A percentile compares a stretch with the other conserved stretches of the same genome.
Conservation (phyloP, 2,797 vertebrate genomes). For the Anas bernieri region DNA sequence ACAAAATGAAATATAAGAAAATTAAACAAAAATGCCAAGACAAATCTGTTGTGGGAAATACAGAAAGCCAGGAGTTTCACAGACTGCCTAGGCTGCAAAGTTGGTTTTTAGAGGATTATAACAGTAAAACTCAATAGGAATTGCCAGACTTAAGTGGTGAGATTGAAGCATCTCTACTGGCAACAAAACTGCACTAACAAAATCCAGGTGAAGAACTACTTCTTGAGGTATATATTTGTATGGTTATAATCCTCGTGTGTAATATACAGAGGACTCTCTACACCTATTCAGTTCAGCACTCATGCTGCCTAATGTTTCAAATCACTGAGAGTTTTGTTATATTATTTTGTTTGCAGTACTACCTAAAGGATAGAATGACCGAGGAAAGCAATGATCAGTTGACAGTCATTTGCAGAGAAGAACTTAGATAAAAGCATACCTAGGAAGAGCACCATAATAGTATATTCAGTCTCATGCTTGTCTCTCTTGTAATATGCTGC, state of each 20-base stretch:
- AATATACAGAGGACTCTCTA: background rate
- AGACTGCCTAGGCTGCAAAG: background rate
- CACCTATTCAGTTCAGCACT: background rate
- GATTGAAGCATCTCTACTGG: background rate
- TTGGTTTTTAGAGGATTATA: slow-evolving; percentile 26
- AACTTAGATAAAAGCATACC: background rate
- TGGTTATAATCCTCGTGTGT: background rate
- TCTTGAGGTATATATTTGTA: background rate
- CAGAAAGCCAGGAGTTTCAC: slow-evolving; percentile 22
- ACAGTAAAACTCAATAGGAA: background rate
- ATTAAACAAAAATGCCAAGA: background rate
- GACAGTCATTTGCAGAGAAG: background rate
- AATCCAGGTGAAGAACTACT: background rate
- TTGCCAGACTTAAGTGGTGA: background rate
- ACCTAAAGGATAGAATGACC: background rate
- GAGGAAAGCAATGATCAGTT: background rate
- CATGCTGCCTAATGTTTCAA: background rate
- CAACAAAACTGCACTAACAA: background rate
- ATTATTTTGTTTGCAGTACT: slow-evolving; percentile 14
- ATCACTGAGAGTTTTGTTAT: slow-evolving; percentile 10
- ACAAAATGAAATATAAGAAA: background rate
- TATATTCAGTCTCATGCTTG: background rate
- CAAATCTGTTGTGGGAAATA: background rate
- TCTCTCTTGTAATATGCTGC: background rate
- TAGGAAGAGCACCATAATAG: background rate